Conservation (phyloP, 2,113 vertebrate species). For the Falcunculus frontatus region DNA sequence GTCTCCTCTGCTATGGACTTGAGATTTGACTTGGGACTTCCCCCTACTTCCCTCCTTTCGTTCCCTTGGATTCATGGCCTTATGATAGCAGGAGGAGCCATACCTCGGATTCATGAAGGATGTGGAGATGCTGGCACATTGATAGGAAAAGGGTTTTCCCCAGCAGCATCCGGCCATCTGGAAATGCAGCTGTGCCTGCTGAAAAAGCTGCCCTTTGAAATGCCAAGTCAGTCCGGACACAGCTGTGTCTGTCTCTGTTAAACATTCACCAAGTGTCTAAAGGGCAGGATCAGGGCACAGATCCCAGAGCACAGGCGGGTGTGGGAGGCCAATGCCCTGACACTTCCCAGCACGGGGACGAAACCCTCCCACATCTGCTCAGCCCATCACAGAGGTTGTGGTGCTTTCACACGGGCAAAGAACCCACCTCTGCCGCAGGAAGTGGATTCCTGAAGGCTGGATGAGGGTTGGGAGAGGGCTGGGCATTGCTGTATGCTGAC, state of each 20-base stretch:
- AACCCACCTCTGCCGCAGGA: not conserved
- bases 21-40: not conserved
- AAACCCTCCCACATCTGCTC: not conserved
- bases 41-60: not conserved
- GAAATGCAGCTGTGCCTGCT: not conserved
- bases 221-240: rapidly evolving
- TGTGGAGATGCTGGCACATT: constrained; percentile 47
- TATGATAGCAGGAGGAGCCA: constrained; percentile 80
- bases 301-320: rapidly evolving
- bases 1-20: not conserved
- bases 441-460: not conserved
- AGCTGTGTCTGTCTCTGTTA: not conserved
- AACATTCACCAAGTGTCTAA: not conserved
- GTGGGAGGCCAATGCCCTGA: not conserved
- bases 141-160: not conserved
- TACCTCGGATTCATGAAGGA: constrained; percentile 78
- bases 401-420: not conserved
- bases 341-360: rapidly evolving
- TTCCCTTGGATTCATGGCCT: constrained; percentile 34
- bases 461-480: not conserved
- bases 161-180: not conserved
- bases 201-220: not conserved
- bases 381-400: not conserved
- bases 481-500: not conserved
- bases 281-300: not conserved